Conservation (phyloP, 2,113 vertebrate genomes). For the Narcine bancroftii region DNA sequence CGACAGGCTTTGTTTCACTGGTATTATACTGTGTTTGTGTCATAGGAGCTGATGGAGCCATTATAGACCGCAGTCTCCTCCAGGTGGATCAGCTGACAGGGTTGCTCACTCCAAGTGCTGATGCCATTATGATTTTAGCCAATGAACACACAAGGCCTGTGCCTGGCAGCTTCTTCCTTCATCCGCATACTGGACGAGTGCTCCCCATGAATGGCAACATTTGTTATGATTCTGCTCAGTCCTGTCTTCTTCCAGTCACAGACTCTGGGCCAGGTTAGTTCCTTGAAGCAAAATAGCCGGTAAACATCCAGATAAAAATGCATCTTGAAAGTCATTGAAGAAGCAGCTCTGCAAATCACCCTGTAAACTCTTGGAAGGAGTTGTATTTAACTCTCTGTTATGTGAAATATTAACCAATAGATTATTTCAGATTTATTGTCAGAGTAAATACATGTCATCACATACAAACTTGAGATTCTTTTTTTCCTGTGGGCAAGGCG, state of each 20-base stretch:
- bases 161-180: slow-evolving; percentile 63
- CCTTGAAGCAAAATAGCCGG: slow-evolving; percentile 45
- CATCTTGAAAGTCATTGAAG: not conserved
- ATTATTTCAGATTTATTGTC: too few species aligned
- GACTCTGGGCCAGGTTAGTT: slow-evolving; percentile 53
- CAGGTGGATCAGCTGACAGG: slow-evolving; percentile 56
- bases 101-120: slow-evolving; percentile 56
- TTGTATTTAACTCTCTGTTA: not conserved
- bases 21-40: too few species aligned
- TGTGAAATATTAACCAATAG: not conserved
- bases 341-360: not conserved
- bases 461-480: too few species aligned
- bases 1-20: too few species aligned
- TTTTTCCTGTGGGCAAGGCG: too few species aligned
- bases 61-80: slow-evolving; percentile 46
- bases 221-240: slow-evolving; percentile 61
- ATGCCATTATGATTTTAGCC: slow-evolving; percentile 56
- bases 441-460: too few species aligned
- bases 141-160: slow-evolving; percentile 57
- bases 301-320: not conserved
- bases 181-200: slow-evolving; percentile 67
- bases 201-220: slow-evolving; percentile 68
- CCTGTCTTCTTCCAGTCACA: slow-evolving; percentile 57
- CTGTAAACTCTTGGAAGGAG: not conserved
- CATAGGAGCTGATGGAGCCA: slow-evolving; percentile 53